Percentiles rank a stretch among this genome's conserved stretches.
Conservation (phyloP, 2,888 invertebrate genomes). For the Phlogophora meticulosa region DNA sequence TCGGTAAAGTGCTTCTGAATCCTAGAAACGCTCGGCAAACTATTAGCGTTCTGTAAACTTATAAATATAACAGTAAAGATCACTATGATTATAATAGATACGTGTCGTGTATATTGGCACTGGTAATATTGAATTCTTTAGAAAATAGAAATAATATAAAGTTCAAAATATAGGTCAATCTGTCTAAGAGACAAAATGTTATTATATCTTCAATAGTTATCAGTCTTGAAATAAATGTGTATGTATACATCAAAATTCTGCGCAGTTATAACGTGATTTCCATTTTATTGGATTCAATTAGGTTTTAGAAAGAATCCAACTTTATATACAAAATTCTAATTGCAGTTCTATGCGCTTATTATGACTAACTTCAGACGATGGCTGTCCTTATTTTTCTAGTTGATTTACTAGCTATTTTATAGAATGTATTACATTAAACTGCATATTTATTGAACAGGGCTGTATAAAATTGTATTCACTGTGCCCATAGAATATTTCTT, state of each 20-base stretch:
- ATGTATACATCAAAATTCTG: constrained; percentile 21
- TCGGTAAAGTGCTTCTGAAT: constrained; percentile 64
- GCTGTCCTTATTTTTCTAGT: constrained; percentile 58
- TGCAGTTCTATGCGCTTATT: constrained; percentile 37
- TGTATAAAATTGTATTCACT: constrained; percentile 25
- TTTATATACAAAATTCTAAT: constrained; percentile 25
- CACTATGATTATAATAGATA: constrained; percentile 60
- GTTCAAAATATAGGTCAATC: constrained; percentile 68
- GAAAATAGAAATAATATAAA: constrained; percentile 59
- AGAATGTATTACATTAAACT: constrained; percentile 24
- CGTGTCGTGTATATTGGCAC: constrained; percentile 67
- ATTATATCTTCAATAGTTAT: constrained; percentile 55
- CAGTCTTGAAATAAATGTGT: constrained; percentile 26
- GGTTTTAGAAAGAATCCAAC: constrained; percentile 13
- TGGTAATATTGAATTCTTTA: constrained; percentile 62
- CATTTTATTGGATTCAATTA: constrained; percentile 23
- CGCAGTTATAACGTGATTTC: constrained; percentile 8
- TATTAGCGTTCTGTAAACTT: constrained; percentile 62
- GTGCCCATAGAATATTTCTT: constrained; percentile 44
- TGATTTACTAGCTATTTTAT: constrained; percentile 41
- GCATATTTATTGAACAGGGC: constrained; percentile 26
- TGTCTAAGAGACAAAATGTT: constrained; percentile 56
- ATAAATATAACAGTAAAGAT: constrained; percentile 57
- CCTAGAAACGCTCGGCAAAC: constrained; percentile 61
- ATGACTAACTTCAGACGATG: constrained; percentile 53